Percentiles rank a stretch among this genome's conserved stretches.
These are phyloP conservation scores for Ylistrum balloti DNA, from an alignment of 1,140 invertebrate species.

Conservation along the genomic window DNA sequence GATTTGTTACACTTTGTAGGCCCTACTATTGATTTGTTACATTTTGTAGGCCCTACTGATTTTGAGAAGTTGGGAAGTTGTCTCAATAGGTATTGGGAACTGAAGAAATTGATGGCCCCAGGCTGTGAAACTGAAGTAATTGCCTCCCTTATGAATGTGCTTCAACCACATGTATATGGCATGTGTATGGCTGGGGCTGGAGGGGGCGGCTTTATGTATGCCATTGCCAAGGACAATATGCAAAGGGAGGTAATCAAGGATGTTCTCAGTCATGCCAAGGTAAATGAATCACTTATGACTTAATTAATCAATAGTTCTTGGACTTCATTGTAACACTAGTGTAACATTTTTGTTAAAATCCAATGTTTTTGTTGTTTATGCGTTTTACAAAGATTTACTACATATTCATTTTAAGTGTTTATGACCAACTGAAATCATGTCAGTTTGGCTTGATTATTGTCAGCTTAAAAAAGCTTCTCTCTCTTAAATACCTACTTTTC, in stretches of 20 bases:
- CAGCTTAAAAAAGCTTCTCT: too few species aligned
- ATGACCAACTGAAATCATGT: too few species aligned
- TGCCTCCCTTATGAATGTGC: conserved; percentile 76
- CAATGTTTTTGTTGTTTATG: too few species aligned
- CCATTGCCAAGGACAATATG: conserved; percentile 76
- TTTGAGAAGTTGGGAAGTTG: conserved; percentile 79
- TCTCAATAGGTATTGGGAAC: conserved; percentile 82
- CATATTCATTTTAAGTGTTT: too few species aligned
- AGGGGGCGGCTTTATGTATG: conserved; percentile 83
- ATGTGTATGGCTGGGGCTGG: conserved; percentile 83
- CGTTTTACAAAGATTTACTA: too few species aligned
- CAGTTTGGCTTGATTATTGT: too few species aligned
- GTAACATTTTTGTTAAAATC: too few species aligned
- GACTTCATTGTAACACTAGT: too few species aligned
- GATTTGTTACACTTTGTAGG: too few species aligned
- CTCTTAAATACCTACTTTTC: too few species aligned
- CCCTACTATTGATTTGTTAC: not conserved
- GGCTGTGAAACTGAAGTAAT: conserved; percentile 82
- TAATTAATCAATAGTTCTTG: too few species aligned
- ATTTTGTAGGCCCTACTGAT: conserved; percentile 72
- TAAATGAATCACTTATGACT: not conserved
- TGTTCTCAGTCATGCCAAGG: conserved; percentile 43
- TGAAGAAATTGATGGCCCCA: conserved; percentile 84
- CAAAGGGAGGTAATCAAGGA: conserved; percentile 46
- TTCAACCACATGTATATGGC: conserved; percentile 78